A percentile compares a stretch with the other conserved stretches of the same genome.
Evolutionary conservation across 2,113 vertebrate genomes (phyloP).

Genomic region (Pholis gunnellus): DNA sequence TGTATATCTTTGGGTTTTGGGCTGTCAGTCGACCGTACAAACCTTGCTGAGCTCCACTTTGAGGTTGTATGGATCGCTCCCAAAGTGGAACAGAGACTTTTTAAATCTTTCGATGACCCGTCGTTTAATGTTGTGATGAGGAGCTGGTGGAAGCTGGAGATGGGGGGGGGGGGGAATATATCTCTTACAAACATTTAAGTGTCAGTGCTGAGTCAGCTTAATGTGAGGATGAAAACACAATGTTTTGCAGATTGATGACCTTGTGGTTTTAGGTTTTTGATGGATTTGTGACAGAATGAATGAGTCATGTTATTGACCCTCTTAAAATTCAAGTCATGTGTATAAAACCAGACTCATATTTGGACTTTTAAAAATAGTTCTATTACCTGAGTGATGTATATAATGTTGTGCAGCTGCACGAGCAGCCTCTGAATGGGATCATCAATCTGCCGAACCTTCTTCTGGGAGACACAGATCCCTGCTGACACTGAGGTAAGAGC

Average conservation of each 20-base stretch:
- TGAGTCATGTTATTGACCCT: not conserved
- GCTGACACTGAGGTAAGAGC: conserved; percentile 76
- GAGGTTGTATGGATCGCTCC: conserved; percentile 88
- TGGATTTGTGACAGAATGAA: not conserved
- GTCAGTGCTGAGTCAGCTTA: no score
- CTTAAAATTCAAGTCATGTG: not conserved
- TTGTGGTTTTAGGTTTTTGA: not conserved
- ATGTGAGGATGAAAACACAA: not conserved
- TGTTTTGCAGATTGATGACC: not conserved
- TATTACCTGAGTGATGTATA: conserved; percentile 88
- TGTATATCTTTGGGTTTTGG: not conserved
- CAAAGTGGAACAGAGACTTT: conserved; percentile 89
- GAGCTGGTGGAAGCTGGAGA: conserved; percentile 88
- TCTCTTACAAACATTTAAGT: not conserved
- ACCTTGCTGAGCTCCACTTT: conserved; percentile 93
- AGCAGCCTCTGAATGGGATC: conserved; percentile 92
- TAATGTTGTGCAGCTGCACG: conserved; percentile 92
- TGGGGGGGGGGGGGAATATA: no score
- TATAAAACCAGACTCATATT: not conserved
- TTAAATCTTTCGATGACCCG: conserved; percentile 89
- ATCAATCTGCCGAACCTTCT: conserved; percentile 90
- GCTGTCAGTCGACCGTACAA: not conserved
- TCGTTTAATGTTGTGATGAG: conserved; percentile 85
- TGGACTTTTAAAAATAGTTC: not conserved
- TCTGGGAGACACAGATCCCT: conserved; percentile 91